These are phyloP conservation scores for Melikaiella ostensackeni DNA, from an alignment of 2,888 invertebrate species.

Conservation along the genomic window DNA sequence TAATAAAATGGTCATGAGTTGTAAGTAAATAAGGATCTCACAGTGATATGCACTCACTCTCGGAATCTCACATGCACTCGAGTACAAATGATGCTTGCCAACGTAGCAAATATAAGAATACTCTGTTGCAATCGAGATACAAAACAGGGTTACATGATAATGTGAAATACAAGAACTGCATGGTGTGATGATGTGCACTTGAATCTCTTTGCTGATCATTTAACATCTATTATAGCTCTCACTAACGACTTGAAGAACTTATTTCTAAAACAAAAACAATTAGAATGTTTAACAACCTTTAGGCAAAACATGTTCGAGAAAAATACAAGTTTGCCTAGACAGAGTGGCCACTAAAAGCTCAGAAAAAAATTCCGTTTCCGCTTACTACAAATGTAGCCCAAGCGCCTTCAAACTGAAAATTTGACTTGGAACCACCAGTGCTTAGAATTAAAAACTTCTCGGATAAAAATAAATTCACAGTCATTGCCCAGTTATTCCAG, in stretches of 20 bases:
- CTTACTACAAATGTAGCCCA: too few relatives aligned
- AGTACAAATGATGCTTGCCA: constrained; percentile 26
- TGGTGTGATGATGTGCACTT: constrained; percentile 32
- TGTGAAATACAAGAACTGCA: constrained; percentile 32
- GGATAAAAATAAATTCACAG: too few relatives aligned
- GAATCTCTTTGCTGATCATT: constrained; percentile 18
- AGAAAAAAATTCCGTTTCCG: background rate
- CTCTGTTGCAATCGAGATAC: constrained; percentile 34
- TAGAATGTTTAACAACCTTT: background rate
- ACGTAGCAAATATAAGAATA: constrained; percentile 25
- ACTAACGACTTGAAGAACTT: constrained; percentile 16
- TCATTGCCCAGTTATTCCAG: too few relatives aligned
- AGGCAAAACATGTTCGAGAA: background rate
- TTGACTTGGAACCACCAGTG: too few relatives aligned
- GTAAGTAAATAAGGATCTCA: constrained; percentile 14
- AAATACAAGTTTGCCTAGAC: background rate
- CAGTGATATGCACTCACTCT: constrained; percentile 36
- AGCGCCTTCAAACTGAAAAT: too few relatives aligned
- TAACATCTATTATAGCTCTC: constrained; percentile 17
- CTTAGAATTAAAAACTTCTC: too few relatives aligned
- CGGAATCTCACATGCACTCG: constrained; percentile 26
- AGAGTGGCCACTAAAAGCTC: background rate
- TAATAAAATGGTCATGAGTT: background rate
- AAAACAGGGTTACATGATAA: constrained; percentile 34
- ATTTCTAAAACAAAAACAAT: constrained; percentile 33